Base-by-base conservation (phyloP, 2,888 invertebrate genomes). In the Chouioia cunea region DNA sequence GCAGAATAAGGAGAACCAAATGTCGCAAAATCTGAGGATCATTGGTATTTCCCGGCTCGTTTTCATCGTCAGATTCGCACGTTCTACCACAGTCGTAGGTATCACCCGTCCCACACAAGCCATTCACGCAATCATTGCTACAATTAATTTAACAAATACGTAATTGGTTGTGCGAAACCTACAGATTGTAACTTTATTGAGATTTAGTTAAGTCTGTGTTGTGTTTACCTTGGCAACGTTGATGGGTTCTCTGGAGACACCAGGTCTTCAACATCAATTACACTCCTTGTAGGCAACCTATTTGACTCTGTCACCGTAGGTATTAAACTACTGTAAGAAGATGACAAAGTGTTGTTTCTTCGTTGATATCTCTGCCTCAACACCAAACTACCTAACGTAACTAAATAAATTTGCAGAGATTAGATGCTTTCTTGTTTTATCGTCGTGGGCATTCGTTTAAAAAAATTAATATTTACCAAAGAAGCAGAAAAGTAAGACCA, bases 361-460 rank as follows among this genome's bases (percentile, higher is more conserved):
- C 91, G 89, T 58, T 91, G 90, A 82, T 93, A 93, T 46, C 97
- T 89, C 80, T 95, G 93, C 86, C 95, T 94, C 67, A 96, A 85
- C 43, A 96, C 91, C 70, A 97, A 87, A 79, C 94, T 93, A 1
- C 93, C 93, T 3, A 93, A 89, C 0, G 95, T 93, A 58, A 95
- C 93, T 91, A 85, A 4, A 82, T 36, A 6, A 6, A 36, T 36
- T 36, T 36, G 12, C 6, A 36, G 1, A 1, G 6, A 36, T 36
- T 36, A 36, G 36, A 36, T 10, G 6, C 36, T 2, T 8, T 6
- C 36, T 3, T 36, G 12, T 36, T 12, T 36, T 12, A 36, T 10
- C 2, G 12, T 8, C 12, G 36, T 36, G 10, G n/a, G n/a, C n/a
- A n/a, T n/a, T 6, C 6, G 36, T 36, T 10, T 8, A 36, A 36